These are phyloP conservation scores for Aplysina aerophoba DNA, from an alignment of 37 sponge, comb jelly and placozoan genomes.

Conservation along the genomic window DNA sequence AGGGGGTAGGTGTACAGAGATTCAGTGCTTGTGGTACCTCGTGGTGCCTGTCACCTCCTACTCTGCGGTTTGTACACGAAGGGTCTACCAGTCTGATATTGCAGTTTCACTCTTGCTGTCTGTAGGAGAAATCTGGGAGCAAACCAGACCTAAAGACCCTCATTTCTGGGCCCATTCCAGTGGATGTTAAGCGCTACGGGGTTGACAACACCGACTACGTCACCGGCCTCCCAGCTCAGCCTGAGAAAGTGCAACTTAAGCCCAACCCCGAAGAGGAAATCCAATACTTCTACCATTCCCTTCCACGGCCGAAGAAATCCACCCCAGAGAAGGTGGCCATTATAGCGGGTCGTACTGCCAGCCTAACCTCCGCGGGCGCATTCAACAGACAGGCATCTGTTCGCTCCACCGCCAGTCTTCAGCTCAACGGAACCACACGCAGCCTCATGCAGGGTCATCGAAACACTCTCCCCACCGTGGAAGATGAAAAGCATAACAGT, in stretches of 20 bases:
- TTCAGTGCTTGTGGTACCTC: too few species aligned
- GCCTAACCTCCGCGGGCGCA: neutral
- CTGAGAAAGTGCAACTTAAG: neutral
- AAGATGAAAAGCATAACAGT: constrained; percentile 54
- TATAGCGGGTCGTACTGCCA: neutral
- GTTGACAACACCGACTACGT: constrained; percentile 34
- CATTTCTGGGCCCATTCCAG: constrained; percentile 26
- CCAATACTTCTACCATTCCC: constrained; percentile 13
- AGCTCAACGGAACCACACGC: neutral
- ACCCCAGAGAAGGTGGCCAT: constrained; percentile 30
- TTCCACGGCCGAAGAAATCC: constrained; percentile 26
- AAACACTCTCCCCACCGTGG: neutral
- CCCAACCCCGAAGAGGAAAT: constrained; percentile 12
- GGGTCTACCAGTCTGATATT: too few species aligned
- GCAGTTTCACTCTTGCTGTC: neutral
- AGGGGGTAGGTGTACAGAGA: too few species aligned
- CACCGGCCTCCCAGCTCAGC: constrained; percentile 10
- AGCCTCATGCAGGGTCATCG: neutral
- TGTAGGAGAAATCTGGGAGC: neutral
- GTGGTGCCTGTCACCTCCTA: too few species aligned
- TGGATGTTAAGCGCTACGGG: constrained; percentile 27
- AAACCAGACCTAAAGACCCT: neutral
- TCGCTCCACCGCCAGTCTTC: neutral
- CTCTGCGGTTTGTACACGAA: too few species aligned
- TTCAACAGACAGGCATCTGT: neutral